Conservation (phyloP, 2,888 invertebrate species). For the Petrolisthes manimaculis region DNA sequence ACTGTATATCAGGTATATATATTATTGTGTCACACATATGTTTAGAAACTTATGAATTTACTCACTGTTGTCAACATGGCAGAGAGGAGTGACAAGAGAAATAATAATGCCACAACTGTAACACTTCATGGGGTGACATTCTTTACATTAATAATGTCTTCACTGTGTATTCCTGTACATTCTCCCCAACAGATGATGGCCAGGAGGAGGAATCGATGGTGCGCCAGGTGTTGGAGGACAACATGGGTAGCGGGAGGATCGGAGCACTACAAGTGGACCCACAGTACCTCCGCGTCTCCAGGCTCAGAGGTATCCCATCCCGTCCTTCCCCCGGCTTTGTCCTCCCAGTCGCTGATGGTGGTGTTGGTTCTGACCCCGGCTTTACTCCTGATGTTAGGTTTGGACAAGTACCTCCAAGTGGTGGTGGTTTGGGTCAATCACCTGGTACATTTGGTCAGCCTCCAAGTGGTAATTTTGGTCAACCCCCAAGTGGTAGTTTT, state of each 20-base stretch:
- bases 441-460: neutral
- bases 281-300: constrained; percentile 16
- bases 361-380: neutral
- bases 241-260: neutral
- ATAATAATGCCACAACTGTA: too few species aligned
- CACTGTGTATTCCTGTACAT: neutral
- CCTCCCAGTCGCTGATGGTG: neutral
- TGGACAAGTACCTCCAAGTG: too few species aligned
- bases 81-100: too few species aligned
- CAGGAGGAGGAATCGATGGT: constrained; percentile 5
- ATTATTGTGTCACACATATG: too few species aligned
- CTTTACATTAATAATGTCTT: too few species aligned
- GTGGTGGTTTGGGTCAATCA: neutral
- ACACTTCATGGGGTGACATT: too few species aligned
- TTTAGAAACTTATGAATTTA: too few species aligned
- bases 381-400: too few species aligned
- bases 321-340: neutral
- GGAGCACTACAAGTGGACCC: constrained; percentile 6
- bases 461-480: neutral
- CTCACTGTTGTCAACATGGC: too few species aligned
- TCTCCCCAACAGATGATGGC: neutral
- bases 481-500: neutral
- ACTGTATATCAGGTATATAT: too few species aligned
- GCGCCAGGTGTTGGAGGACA: constrained; percentile 19
- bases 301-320: constrained; percentile 7